Conservation (phyloP, 2,797 vertebrate species). For the Toxotes lorentzi region DNA sequence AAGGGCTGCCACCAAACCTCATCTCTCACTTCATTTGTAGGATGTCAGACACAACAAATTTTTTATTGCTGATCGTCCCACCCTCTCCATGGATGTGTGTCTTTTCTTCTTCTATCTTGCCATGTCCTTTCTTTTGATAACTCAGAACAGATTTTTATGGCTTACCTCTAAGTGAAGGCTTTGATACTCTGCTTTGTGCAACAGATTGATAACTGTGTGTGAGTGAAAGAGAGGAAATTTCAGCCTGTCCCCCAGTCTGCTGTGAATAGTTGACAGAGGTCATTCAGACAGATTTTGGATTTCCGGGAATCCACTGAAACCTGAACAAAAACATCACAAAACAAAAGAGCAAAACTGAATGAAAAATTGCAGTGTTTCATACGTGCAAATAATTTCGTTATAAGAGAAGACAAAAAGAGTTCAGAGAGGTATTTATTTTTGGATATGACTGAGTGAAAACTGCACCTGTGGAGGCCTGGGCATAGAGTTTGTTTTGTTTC, state of each 20-base stretch:
- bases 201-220: conserved; percentile 15
- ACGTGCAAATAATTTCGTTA: conserved; percentile 39
- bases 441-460: conserved; percentile 51
- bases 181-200: conserved; percentile 36
- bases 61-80: conserved; percentile 57
- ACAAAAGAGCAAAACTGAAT: conserved; percentile 27
- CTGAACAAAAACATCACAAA: conserved; percentile 28
- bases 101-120: conserved; percentile 41
- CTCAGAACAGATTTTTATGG: conserved; percentile 52
- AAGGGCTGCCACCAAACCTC: conserved; percentile 56
- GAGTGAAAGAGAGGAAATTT: conserved; percentile 5
- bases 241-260: conserved; percentile 3
- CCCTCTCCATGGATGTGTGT: conserved; percentile 50
- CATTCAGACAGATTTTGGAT: conserved; percentile 22
- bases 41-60: conserved; percentile 78
- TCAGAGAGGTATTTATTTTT: conserved; percentile 40
- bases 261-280: conserved; percentile 20
- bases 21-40: conserved; percentile 80
- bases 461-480: conserved; percentile 60
- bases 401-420: conserved; percentile 44
- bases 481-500: conserved; percentile 35
- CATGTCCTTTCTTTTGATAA: conserved; percentile 54
- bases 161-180: conserved; percentile 32
- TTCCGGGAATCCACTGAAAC: conserved; percentile 26
- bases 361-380: conserved; percentile 23